Conservation (phyloP, 2,797 vertebrate genomes). For the Platalea minor region DNA sequence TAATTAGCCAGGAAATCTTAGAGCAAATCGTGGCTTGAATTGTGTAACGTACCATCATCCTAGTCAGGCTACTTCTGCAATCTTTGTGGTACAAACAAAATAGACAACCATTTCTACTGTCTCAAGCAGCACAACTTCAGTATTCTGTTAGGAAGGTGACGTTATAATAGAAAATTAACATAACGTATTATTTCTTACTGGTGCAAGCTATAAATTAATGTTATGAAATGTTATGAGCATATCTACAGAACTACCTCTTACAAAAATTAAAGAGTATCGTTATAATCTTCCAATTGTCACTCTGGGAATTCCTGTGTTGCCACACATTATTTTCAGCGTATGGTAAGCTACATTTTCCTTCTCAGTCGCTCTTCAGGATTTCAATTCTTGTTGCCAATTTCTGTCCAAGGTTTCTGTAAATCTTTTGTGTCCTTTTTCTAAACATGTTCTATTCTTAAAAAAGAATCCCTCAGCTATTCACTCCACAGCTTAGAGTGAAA, state of each 20-base stretch:
- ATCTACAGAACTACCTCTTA: slow-evolving; percentile 63
- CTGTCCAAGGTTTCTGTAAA: slow-evolving; percentile 54
- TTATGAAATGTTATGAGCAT: slow-evolving; percentile 70
- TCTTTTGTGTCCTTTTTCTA: slow-evolving; percentile 70
- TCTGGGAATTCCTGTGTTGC: slow-evolving; percentile 62
- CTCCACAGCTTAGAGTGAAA: slow-evolving; percentile 17
- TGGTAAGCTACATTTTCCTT: slow-evolving; percentile 32
- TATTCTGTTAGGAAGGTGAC: slow-evolving; percentile 25
- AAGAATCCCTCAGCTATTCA: slow-evolving; percentile 41
- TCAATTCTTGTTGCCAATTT: slow-evolving; percentile 56
- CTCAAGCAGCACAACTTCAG: slow-evolving; percentile 6
- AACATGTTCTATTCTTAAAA: slow-evolving; percentile 36
- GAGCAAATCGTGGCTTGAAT: not conserved
- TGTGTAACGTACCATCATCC: not conserved
- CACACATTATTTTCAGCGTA: slow-evolving; percentile 49
- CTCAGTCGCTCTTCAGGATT: slow-evolving; percentile 8
- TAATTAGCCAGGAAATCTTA: slow-evolving; percentile 44
- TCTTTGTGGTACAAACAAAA: slow-evolving; percentile 18
- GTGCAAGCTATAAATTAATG: slow-evolving; percentile 65
- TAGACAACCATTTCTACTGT: slow-evolving; percentile 10
- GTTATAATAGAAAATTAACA: slow-evolving; percentile 58
- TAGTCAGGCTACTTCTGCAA: slow-evolving; percentile 21
- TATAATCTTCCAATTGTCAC: slow-evolving; percentile 66
- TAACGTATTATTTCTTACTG: slow-evolving; percentile 59
- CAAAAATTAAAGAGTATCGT: slow-evolving; percentile 64